Evolutionary conservation across 2,888 invertebrate genomes (phyloP).

Genomic region (Agrotis segetum): DNA sequence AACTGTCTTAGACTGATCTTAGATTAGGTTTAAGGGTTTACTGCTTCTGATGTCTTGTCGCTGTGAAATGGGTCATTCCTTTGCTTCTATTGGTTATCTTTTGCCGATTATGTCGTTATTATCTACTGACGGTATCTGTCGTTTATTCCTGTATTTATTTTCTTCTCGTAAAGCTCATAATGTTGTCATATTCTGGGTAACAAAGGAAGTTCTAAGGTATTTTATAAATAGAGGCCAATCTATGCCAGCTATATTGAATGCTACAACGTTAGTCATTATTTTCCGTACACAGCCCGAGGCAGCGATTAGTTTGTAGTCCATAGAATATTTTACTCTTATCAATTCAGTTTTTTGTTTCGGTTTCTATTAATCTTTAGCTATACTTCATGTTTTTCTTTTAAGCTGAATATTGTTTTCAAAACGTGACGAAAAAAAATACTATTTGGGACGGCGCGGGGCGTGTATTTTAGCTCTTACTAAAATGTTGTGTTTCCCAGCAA

Average conservation of each 20-base stretch:
- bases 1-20: slow-evolving; percentile 22
- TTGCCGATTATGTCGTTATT: slow-evolving; percentile 1
- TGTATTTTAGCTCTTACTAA: background rate
- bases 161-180: background rate
- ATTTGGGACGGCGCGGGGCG: no score
- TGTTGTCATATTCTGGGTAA: background rate
- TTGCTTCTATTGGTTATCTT: slow-evolving; percentile 12
- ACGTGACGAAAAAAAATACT: no score
- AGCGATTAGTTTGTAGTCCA: background rate
- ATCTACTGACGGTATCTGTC: background rate
- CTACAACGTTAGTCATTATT: background rate
- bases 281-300: background rate
- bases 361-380: background rate
- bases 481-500: background rate
- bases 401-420: no score
- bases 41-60: slow-evolving; percentile 13
- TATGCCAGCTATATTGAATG: background rate
- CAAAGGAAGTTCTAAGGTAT: background rate
- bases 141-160: background rate
- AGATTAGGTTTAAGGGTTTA: slow-evolving; percentile 8
- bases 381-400: background rate
- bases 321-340: background rate
- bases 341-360: background rate
- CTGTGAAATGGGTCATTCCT: slow-evolving; percentile 21
- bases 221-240: background rate